Base-by-base conservation (phyloP, 1,140 invertebrate species). In the Ephestia elutella region DNA sequence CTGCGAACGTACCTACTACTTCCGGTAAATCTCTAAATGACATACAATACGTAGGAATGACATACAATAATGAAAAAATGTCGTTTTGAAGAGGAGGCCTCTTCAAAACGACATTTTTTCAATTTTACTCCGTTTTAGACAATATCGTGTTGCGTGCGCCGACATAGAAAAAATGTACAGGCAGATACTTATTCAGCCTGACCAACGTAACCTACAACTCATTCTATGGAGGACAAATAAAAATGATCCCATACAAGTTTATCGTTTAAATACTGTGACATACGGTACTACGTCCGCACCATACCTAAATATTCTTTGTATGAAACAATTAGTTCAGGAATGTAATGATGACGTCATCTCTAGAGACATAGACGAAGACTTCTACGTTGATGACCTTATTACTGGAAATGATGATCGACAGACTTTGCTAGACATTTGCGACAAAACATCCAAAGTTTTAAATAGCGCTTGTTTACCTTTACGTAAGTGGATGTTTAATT, bases 161-260 rank as follows among this genome's bases (percentile, higher is more conserved):
- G n/a, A n/a, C n/a, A n/a, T n/a, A n/a, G n/a, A n/a, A n/a, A n/a
- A 56, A 38, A 32, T 56, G 10, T 56, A 38, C 35, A 13, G 54
- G 13, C 54, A 56, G 18, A 48, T 48, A 4, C 4, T 4, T 0
- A 5, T 56, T 13, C 15, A 44, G 10, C 5, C 8, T 5, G 7
- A 17, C 20, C 13, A 49, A 17, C 44, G 44, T n/a, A 5, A 48
- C 15, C 13, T 5, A 13, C 44, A 48, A 48, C 44, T 48, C 5
- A 17, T 48, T 7, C 13, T 48, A 17, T 48, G 44, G 13, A 13
- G 44, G 11, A 13, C 5, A n/a, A 17, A 48, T 48, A 13, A 48
- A 48, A n/a, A 13, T 17, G 3, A 13, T 7, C 44, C 44, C 13
- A 48, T 48, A 7, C 11, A 48, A 48, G 15, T 48, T 7, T 17